Evolutionary conservation across 2,888 invertebrate genomes (phyloP), one percentile per base, ranked within the genome.

Genomic region (Abscondita cerata): DNA sequence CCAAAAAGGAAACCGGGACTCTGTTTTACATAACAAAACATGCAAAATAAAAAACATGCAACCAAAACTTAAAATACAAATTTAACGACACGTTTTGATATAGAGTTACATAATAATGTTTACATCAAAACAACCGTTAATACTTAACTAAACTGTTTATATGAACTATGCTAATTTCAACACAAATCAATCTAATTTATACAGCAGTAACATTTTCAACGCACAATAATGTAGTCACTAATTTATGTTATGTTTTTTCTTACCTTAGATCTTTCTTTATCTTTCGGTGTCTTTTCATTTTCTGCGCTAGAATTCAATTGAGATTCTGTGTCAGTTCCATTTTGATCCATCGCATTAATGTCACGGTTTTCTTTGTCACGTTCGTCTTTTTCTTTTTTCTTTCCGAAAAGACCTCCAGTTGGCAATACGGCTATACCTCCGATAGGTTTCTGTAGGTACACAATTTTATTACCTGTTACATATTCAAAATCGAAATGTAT

Each of bases 381-480:
- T 68, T 85, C 85, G 13, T 85, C 83, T 55, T 88, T 83, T 59
- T 84, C 82, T 71, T 85, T 84, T 75, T 82, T 82, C 76, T 83
- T 85, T 71, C 84, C 84, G 67, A 84, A 83, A 60, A 84, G 78
- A 59, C 84, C 86, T 36, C 87, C 87, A 15, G 89, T 84, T 48
- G 93, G 93, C 81, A 93, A 85, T 67, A 93, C 93, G 65, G 92
- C 90, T 62, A 94, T 90, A 6, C 93, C 93, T 47, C 93, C 93
- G 31, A 91, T 84, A 19, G 92, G 92, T 83, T 92, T 92, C 93
- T 93, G 84, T 52, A 84, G 83, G 67, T 18, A 51, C 40, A 50
- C 11, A 8, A 16, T 33, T 31, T 2, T 6, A 6, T 25, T 25
- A 4, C 2, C 6, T 25, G 2, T 25, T 25, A 25, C 25, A 4